phyloP scores from a whole-genome alignment of 1,140 invertebrate genomes.

The Eupristina koningsbergeri region DNA sequence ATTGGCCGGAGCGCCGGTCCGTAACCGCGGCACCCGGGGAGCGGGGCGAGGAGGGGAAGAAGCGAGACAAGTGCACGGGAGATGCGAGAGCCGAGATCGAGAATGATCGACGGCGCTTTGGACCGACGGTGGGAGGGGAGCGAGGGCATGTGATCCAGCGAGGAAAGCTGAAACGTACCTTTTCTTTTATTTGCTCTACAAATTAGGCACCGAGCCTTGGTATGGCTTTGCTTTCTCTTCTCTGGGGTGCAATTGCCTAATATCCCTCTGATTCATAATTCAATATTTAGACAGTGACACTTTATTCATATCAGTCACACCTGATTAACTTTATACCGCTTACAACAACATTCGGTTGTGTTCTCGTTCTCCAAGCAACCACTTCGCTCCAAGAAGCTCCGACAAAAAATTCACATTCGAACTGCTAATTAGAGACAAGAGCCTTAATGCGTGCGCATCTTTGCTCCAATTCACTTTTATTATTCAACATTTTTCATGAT shows the following conservation, averaged over 20 bases:
- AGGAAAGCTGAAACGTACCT: neutral
- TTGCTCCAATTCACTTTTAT: too few species aligned
- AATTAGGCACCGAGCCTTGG: neutral
- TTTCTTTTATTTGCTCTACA: neutral
- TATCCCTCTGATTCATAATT: too few species aligned
- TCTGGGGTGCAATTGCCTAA: neutral
- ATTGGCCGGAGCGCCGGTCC: conserved; percentile 62
- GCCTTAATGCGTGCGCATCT: too few species aligned
- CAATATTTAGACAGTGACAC: too few species aligned
- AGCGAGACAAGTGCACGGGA: conserved; percentile 59
- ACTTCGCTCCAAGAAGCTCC: too few species aligned
- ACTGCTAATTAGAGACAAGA: too few species aligned
- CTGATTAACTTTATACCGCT: too few species aligned
- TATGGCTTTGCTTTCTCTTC: neutral
- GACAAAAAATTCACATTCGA: too few species aligned
- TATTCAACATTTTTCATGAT: neutral
- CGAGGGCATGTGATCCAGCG: neutral
- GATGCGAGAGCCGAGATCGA: conserved; percentile 30
- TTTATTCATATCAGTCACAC: too few species aligned
- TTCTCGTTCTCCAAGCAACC: too few species aligned
- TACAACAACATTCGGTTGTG: too few species aligned
- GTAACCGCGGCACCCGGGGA: too few species aligned
- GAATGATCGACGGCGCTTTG: conserved; percentile 55
- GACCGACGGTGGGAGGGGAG: neutral
- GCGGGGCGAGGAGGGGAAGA: conserved; percentile 23